These are phyloP conservation scores for Ophion ventricosus DNA, from an alignment of 2,888 invertebrate species.

Conservation along the genomic window DNA sequence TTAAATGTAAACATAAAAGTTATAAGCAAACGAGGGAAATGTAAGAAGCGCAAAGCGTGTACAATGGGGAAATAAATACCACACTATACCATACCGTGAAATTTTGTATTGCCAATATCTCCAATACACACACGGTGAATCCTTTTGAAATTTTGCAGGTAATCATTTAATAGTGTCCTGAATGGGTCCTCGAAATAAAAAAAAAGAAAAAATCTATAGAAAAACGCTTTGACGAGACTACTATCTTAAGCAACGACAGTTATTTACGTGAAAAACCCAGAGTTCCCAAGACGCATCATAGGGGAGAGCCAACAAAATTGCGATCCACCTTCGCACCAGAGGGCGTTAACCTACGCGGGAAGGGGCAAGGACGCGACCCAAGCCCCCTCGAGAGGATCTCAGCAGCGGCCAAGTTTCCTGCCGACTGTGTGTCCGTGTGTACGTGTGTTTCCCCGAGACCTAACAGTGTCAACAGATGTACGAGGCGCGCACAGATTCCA, in stretches of 20 bases:
- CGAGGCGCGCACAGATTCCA: slow-evolving; percentile 4
- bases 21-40: too few relatives aligned
- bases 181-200: too few relatives aligned
- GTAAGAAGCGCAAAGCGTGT: too few relatives aligned
- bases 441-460: slow-evolving; percentile 7
- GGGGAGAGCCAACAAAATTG: slow-evolving; percentile 3
- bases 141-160: too few relatives aligned
- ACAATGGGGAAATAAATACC: too few relatives aligned
- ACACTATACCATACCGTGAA: too few relatives aligned
- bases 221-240: too few relatives aligned
- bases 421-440: neutral
- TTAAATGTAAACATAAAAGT: too few relatives aligned
- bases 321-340: slow-evolving; percentile 52
- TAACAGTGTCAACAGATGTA: slow-evolving; percentile 37
- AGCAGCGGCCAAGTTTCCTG: slow-evolving; percentile 54
- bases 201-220: too few relatives aligned
- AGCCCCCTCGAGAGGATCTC: slow-evolving; percentile 53
- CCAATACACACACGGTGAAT: too few relatives aligned
- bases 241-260: neutral
- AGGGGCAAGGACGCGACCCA: slow-evolving; percentile 67
- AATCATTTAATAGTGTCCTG: too few relatives aligned
- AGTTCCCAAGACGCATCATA: neutral
- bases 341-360: slow-evolving; percentile 66
- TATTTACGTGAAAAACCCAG: neutral
- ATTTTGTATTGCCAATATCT: too few relatives aligned